Base-by-base conservation (phyloP, 2,888 invertebrate genomes). In the Operophtera brumata region DNA sequence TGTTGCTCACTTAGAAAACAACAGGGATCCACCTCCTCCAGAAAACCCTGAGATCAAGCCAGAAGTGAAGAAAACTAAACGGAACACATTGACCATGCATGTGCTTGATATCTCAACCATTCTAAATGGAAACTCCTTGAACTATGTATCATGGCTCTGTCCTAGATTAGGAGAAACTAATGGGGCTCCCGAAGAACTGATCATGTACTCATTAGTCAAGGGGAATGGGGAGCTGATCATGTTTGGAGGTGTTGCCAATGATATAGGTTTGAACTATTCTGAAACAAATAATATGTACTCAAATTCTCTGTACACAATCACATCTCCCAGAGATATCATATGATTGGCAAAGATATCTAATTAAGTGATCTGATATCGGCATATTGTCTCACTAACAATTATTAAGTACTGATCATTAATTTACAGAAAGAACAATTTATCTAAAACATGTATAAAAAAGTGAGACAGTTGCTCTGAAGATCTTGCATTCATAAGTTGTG, bases 201-300 rank as follows among this genome's bases (percentile, higher is more conserved):
- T 98, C 64, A 92, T 98, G 71, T 98, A 98, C 78, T 95, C 97
- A 30, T 91, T 98, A 67, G 94, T 97, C 5, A 93, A 94, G 62
- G 98, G 97, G 10, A 95, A 96, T 75, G 96, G 96, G 9, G 98
- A 99, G 89, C 84, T 99, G 26, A 94, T 99, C 48, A 94, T 99
- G 92, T 98, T 99, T 89, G 98, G 98, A n/a, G 99, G 98, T 54
- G 96, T 98, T 64, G 94, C 95, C 70, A 96, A 96, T 78, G 95
- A 96, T 77, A 91, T 92, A 53, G 91, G 91, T 58, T 80, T 93
- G 59, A 92, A 92, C 72, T 84, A 82, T 59, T 75, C 85, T 60
- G 93, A 93, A 66, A 93, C 93, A 74, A 86, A 86, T 72, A 82
- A 79, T 66, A 93, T 93, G 83, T 95, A 95, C 73, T 95, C 95